phyloP scores from a whole-genome alignment of 2,888 invertebrate genomes.

The Vesta saturnalis region DNA sequence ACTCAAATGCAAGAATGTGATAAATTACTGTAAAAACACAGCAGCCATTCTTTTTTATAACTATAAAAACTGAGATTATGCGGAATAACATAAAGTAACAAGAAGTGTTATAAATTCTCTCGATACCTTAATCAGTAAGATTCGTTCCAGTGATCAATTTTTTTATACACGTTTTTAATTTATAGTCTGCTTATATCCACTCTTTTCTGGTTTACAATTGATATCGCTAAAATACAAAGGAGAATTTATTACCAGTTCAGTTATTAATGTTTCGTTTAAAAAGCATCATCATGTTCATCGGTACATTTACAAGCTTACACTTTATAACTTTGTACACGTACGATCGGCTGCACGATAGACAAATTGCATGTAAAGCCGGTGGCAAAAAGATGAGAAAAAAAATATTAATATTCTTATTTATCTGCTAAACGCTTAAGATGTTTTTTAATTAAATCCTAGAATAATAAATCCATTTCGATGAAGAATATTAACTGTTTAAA shows the following conservation, averaged over 20 bases:
- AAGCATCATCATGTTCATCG: constrained; percentile 1
- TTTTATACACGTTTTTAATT: not conserved
- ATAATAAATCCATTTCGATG: no score
- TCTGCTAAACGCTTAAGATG: no score
- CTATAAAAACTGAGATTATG: constrained; percentile 1
- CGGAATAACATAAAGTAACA: constrained; percentile 7
- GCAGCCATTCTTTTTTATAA: not conserved
- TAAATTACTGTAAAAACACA: constrained; percentile 9
- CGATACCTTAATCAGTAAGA: constrained; percentile 12
- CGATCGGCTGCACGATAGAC: not conserved
- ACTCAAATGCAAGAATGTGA: not conserved
- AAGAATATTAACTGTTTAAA: no score
- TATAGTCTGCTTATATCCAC: not conserved
- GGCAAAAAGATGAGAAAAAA: not conserved
- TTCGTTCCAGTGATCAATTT: constrained; percentile 1
- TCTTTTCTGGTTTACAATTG: not conserved
- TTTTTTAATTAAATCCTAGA: no score
- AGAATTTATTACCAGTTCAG: constrained; percentile 1
- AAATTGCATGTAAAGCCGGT: not conserved
- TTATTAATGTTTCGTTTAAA: not conserved
- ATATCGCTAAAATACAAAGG: constrained; percentile 1
- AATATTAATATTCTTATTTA: not conserved
- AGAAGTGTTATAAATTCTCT: constrained; percentile 4
- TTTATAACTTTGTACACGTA: not conserved
- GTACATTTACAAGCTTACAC: not conserved